Base-by-base conservation (phyloP, 2,113 vertebrate genomes). In the Indri indri region DNA sequence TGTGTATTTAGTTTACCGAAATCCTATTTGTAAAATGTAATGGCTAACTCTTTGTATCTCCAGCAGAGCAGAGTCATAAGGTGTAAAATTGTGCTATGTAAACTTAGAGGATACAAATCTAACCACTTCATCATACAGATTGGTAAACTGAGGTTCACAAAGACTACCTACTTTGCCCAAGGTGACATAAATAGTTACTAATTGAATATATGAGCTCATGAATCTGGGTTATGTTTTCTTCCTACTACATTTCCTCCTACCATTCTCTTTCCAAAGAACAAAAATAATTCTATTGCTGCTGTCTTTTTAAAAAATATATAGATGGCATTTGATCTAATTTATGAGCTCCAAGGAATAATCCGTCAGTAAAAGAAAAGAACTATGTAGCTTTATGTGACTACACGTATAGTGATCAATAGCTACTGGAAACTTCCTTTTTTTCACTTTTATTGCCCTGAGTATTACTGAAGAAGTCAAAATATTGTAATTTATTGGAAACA, bases 281-380 rank as follows among this genome's bases (percentile, higher is more conserved):
- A 95, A 94, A 95, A 93, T 91, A 89, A 93, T 83, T 79, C 71
- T 92, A 37, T 86, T 82, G 70, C 34, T 91, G 80, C 81, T 95
- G 54, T 65, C 57, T 95, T 96, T 94, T 65, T 84, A 23, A 23
- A 91, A 91, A 87, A 73, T 59, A 79, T 91, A 86, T 66, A 40
- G 61, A 63, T 71, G 42, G 5, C 27, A 91, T 27, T 87, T 92
- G 17, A 4, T 92, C 42, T 88, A 94, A 91, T 92, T 96, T 97
- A 76, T 80, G n/a, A 16, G 37, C 45, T 92, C 59, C 7, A 54
- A 52, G 65, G 45, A 66, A 27, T 40, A 92, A 94, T 97, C 57
- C 54, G 84, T 94, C 45, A 94, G 59, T 74, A 83, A 68, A 71
- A 71, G 6, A 81, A 93, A 91, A 96, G 52, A 86, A 71, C n/a